Conservation (phyloP, 2,888 invertebrate species). For the Bombylius major region DNA sequence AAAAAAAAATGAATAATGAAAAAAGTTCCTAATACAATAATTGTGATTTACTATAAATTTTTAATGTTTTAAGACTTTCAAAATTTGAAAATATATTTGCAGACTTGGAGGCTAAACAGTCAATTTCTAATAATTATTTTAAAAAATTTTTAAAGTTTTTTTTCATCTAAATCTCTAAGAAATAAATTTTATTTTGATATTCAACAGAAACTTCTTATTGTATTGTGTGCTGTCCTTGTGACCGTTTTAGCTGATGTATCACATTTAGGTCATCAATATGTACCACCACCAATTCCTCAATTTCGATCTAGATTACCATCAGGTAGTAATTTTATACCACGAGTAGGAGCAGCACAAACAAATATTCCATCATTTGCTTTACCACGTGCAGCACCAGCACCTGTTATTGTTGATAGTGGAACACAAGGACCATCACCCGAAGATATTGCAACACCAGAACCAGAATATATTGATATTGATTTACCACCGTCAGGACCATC, state of each 20-base stretch:
- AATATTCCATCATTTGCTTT: neutral
- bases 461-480: conserved; percentile 35
- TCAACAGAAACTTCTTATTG: too few species aligned
- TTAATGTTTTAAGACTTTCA: too few species aligned
- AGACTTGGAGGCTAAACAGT: too few species aligned
- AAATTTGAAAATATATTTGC: too few species aligned
- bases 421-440: conserved; percentile 35
- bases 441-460: conserved; percentile 35
- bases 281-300: neutral
- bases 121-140: too few species aligned
- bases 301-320: neutral
- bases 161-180: too few species aligned
- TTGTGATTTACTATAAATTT: too few species aligned
- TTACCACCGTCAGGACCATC: conserved; percentile 10
- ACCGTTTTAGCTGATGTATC: neutral
- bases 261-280: neutral
- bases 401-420: conserved; percentile 23
- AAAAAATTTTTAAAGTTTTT: too few species aligned
- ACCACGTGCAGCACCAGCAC: neutral
- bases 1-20: too few species aligned
- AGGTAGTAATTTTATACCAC: neutral
- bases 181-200: too few species aligned
- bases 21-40: too few species aligned
- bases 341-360: conserved; percentile 3
- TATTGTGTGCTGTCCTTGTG: too few species aligned